Base-by-base conservation (phyloP, 2,797 vertebrate species). In the Loris lydekkerianus region DNA sequence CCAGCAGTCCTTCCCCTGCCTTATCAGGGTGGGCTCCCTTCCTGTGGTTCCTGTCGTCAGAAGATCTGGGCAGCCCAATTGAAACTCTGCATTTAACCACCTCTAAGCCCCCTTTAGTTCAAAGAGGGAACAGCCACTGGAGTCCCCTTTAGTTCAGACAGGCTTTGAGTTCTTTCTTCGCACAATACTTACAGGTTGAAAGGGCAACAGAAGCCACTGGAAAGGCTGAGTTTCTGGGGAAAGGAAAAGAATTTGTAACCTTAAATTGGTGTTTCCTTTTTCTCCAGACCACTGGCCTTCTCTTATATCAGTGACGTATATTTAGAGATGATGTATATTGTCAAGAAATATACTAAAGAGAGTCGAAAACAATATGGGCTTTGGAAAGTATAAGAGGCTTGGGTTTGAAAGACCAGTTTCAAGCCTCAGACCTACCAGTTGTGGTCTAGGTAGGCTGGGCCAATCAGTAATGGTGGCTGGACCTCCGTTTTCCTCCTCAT, bases 201-300 rank as follows among this genome's bases (percentile, higher is more conserved):
- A 53, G 46, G 25, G 46, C 2, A 53, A 56, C 14, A 49, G 43
- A 95, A 86, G 18, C 17, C 63, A 23, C 34, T 7, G 31, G 43
- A 94, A 87, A 82, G 61, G 29, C 61, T 49, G 46, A 46, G 10
- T 88, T 95, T 80, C 83, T 78, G 77, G 65, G 37, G 61, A 73
- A 80, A 65, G 40, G n/a, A 88, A 91, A 61, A 82, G 14, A 96
- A 40, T 20, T 86, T 93, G 11, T 87, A 81, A 63, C 13, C 53
- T 84, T 87, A 75, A 85, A 25, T 76, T 53, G 69, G 40, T 61
- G 21, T 49, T 92, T 86, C 69, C 37, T 89, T 92, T 91, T 91
- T 27, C 63, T 92, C 75, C 49, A 67, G 56, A 60, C 23, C 34
- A 34, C 31, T 60, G 43, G 53, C 65, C 49, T 75, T 94, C 86